These are phyloP conservation scores for Nebria ingens DNA, from an alignment of 1,140 invertebrate genomes.

Conservation along the genomic window DNA sequence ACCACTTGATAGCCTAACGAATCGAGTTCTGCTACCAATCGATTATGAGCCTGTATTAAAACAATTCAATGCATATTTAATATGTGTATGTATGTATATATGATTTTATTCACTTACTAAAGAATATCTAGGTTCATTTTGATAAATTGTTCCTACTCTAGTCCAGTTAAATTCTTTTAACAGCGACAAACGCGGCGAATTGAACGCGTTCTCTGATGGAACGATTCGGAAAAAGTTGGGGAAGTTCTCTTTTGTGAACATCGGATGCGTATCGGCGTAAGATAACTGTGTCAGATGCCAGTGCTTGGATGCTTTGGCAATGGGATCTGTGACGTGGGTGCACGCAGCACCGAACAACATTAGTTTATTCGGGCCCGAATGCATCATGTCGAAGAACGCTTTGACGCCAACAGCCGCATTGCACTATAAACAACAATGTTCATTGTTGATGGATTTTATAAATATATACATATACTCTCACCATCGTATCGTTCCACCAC, in stretches of 20 bases:
- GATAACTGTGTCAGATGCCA: slow-evolving; percentile 94
- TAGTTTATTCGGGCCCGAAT: slow-evolving; percentile 78
- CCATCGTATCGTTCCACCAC: slow-evolving; percentile 93
- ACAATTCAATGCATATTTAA: not conserved
- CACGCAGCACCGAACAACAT: slow-evolving; percentile 96
- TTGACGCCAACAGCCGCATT: slow-evolving; percentile 97
- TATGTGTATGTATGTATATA: not conserved
- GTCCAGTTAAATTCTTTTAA: slow-evolving; percentile 94
- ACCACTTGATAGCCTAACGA: slow-evolving; percentile 68
- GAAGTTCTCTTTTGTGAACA: slow-evolving; percentile 89
- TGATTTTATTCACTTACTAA: slow-evolving; percentile 34
- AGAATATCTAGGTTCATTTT: slow-evolving; percentile 90
- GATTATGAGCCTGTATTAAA: slow-evolving; percentile 69
- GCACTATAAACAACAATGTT: slow-evolving; percentile 58
- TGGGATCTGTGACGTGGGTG: slow-evolving; percentile 92
- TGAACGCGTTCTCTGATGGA: slow-evolving; percentile 92
- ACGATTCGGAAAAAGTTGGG: slow-evolving; percentile 95
- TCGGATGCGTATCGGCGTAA: slow-evolving; percentile 96
- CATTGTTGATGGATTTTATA: not conserved
- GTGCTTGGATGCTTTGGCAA: slow-evolving; percentile 93
- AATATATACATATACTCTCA: slow-evolving; percentile 35
- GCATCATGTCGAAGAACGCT: slow-evolving; percentile 98
- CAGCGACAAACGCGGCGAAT: slow-evolving; percentile 78
- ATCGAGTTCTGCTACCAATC: slow-evolving; percentile 82
- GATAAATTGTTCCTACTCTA: slow-evolving; percentile 91